phyloP scores from a whole-genome alignment of 1,140 invertebrate genomes.

The Drosophila lacteicornis region DNA sequence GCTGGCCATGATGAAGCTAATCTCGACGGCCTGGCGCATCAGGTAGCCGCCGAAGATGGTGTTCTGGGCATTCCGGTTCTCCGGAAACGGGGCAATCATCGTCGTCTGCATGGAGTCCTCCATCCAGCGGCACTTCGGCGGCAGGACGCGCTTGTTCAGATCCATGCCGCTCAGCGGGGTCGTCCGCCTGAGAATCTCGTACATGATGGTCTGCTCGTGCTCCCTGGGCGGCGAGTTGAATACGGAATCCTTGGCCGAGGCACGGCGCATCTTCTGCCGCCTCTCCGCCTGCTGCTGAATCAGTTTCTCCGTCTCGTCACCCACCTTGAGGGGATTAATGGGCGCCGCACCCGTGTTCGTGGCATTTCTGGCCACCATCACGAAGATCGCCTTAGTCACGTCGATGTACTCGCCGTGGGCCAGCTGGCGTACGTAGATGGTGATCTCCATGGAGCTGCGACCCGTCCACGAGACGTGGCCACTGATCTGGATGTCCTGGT shows the following conservation, averaged over 20 bases:
- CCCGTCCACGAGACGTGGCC: slow-evolving; percentile 92
- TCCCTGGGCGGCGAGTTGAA: slow-evolving; percentile 88
- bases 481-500: slow-evolving; percentile 89
- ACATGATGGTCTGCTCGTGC: slow-evolving; percentile 89
- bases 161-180: slow-evolving; percentile 85
- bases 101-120: slow-evolving; percentile 69
- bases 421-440: slow-evolving; percentile 89
- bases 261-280: slow-evolving; percentile 86
- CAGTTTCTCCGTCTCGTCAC: slow-evolving; percentile 87
- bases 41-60: slow-evolving; percentile 94
- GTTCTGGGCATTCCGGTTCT: slow-evolving; percentile 90
- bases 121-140: slow-evolving; percentile 89
- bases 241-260: slow-evolving; percentile 86
- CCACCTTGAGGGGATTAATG: slow-evolving; percentile 88
- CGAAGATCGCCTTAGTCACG: slow-evolving; percentile 89
- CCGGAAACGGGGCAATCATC: slow-evolving; percentile 70
- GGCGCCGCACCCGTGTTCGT: slow-evolving; percentile 87
- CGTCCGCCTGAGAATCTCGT: slow-evolving; percentile 88
- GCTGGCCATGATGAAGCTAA: slow-evolving; percentile 89
- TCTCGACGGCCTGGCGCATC: slow-evolving; percentile 92
- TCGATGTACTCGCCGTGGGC: slow-evolving; percentile 86
- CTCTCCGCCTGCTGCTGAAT: slow-evolving; percentile 86
- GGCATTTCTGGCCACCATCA: slow-evolving; percentile 91
- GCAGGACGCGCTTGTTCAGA: slow-evolving; percentile 86
- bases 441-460: slow-evolving; percentile 89